Percentiles rank a stretch among this genome's conserved stretches.
These are phyloP conservation scores for Helarctos malayanus DNA, from an alignment of 2,797 vertebrate genomes.

Conservation along the genomic window DNA sequence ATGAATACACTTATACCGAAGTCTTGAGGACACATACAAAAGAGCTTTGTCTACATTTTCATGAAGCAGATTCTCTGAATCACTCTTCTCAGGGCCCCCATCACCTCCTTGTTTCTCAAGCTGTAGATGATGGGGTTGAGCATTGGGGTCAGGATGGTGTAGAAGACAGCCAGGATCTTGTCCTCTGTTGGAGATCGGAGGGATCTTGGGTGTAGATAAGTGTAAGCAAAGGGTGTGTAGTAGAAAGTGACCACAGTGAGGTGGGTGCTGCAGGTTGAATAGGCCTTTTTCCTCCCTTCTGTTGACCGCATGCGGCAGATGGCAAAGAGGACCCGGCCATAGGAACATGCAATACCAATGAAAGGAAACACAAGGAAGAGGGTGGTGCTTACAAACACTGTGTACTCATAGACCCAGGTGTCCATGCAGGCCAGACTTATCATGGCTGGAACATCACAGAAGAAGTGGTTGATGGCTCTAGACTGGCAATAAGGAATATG, in stretches of 20 bases:
- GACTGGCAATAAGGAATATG: constrained; percentile 23
- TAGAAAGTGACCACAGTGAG: constrained; percentile 67
- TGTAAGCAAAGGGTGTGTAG: constrained; percentile 53
- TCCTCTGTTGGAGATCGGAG: not conserved
- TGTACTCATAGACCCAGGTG: constrained; percentile 40
- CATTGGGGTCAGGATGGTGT: constrained; percentile 64
- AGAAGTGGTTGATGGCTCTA: constrained; percentile 58
- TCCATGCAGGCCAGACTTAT: constrained; percentile 47
- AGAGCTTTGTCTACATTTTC: not conserved
- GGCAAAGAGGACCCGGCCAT: not conserved
- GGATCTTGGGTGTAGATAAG: constrained; percentile 8
- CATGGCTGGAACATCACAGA: constrained; percentile 64
- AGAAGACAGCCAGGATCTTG: constrained; percentile 54
- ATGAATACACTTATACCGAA: not conserved
- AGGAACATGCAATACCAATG: not conserved
- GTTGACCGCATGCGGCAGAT: not conserved
- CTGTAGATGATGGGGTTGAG: constrained; percentile 70
- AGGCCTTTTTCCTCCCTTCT: constrained; percentile 47
- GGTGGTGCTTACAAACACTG: not conserved
- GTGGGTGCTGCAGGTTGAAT: constrained; percentile 36
- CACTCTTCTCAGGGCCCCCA: not conserved
- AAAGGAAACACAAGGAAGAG: constrained; percentile 20
- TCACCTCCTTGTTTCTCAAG: constrained; percentile 59
- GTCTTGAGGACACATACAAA: not conserved
- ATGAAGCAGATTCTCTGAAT: not conserved